Evolutionary conservation across 2,888 invertebrate species (phyloP).

Genomic region (Rhopalosiphum nymphaeae): DNA sequence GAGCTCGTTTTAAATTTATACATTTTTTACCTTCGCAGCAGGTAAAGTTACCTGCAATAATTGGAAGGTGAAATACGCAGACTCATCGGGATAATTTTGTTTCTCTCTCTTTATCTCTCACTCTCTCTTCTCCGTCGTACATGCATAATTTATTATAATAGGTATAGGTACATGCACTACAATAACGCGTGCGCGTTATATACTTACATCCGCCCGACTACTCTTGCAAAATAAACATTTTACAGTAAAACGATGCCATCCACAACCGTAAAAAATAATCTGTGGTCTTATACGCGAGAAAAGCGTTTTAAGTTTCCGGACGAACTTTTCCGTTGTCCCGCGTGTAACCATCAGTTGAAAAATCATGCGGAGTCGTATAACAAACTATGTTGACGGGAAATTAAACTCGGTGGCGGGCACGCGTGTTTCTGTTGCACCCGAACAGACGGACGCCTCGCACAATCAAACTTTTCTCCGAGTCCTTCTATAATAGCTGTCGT

Average conservation of each 20-base stretch:
- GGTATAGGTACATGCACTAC: not conserved
- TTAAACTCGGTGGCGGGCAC: slow-evolving; percentile 7
- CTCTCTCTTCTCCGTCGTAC: not conserved
- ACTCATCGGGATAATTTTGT: not conserved
- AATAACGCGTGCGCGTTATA: not conserved
- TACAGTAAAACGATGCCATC: not conserved
- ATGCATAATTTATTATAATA: not conserved
- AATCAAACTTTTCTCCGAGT: not conserved
- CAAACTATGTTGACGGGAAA: not conserved
- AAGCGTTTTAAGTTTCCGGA: not conserved
- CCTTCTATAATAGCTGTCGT: not conserved
- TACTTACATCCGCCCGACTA: not conserved
- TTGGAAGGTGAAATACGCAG: not conserved
- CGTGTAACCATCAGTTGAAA: not conserved
- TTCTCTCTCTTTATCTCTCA: not conserved
- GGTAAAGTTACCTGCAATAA: not conserved
- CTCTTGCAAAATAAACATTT: not conserved
- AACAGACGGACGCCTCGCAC: not conserved
- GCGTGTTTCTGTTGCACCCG: not conserved
- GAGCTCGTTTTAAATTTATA: not conserved
- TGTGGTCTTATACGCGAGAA: not conserved
- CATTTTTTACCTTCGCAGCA: not conserved
- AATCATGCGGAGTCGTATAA: not conserved
- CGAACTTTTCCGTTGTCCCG: not conserved
- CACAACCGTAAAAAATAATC: not conserved